These are phyloP conservation scores for Adelognathus sp. DNA, from an alignment of 2,888 invertebrate species.

Conservation along the genomic window DNA sequence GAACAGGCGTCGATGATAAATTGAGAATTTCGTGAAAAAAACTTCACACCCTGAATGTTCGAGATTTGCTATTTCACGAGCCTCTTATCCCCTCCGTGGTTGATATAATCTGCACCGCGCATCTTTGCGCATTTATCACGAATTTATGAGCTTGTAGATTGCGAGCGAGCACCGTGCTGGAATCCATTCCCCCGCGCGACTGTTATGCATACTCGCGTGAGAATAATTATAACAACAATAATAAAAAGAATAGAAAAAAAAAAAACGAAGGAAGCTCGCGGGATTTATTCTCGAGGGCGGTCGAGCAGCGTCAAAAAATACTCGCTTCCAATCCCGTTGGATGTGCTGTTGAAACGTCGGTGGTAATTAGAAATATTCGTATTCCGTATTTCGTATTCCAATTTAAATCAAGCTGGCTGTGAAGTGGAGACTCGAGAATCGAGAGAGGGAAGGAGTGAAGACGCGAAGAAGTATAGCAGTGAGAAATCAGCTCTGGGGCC, in stretches of 20 bases:
- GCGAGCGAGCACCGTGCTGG: constrained; percentile 11
- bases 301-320: not conserved
- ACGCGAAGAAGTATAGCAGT: constrained; percentile 51
- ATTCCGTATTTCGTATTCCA: constrained; percentile 71
- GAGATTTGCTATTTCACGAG: not conserved
- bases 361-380: constrained; percentile 72
- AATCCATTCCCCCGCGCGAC: constrained; percentile 14
- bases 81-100: not conserved
- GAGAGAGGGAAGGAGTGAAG: constrained; percentile 33
- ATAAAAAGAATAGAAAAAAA: constrained; percentile 10
- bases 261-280: not conserved
- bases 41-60: not conserved
- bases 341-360: constrained; percentile 58
- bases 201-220: constrained; percentile 29
- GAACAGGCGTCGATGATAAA: not conserved
- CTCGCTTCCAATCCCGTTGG: constrained; percentile 46
- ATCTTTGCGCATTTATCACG: constrained; percentile 24
- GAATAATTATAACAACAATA: constrained; percentile 5
- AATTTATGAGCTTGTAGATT: constrained; percentile 42
- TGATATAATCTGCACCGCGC: constrained; percentile 32
- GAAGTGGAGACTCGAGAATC: constrained; percentile 53
- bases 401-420: constrained; percentile 73
- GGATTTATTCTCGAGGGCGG: constrained; percentile 44
- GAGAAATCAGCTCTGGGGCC: constrained; percentile 43
- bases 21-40: constrained; percentile 17